A percentile compares a stretch with the other conserved stretches of the same genome.
These are phyloP conservation scores for Halisarca cf. caerulea DNA, from an alignment of 37 sponge, comb jelly and placozoan genomes.

Conservation along the genomic window DNA sequence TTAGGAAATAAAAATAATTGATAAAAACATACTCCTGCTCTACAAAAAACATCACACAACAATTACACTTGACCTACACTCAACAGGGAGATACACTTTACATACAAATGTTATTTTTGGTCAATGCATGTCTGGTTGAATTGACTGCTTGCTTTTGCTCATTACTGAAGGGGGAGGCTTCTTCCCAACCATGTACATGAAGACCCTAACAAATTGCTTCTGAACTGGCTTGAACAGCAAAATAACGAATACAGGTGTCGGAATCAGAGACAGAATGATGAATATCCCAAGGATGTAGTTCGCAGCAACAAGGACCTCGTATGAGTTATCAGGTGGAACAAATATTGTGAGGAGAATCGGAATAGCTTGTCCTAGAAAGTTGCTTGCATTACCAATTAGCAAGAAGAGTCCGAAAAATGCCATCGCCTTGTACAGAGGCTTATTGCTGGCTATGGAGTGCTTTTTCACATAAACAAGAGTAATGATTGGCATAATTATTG, in stretches of 20 bases:
- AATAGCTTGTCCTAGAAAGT: background rate
- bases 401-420: background rate
- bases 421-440: background rate
- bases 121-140: too few species aligned
- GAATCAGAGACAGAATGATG: background rate
- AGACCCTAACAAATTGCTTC: background rate
- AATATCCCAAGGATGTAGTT: background rate
- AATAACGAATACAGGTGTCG: background rate
- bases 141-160: too few species aligned
- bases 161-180: too few species aligned
- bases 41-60: too few species aligned
- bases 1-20: too few species aligned
- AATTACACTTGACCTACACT: too few species aligned
- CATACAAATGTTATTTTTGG: too few species aligned
- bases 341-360: background rate
- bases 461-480: background rate
- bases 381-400: background rate
- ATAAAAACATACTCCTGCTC: too few species aligned
- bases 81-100: too few species aligned
- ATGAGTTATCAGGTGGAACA: background rate
- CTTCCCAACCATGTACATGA: too few species aligned
- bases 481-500: background rate
- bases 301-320: background rate
- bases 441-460: too few species aligned
- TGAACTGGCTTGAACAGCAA: background rate